These are phyloP conservation scores for Chironomus riparius DNA, from an alignment of 2,888 invertebrate genomes.

Conservation along the genomic window DNA sequence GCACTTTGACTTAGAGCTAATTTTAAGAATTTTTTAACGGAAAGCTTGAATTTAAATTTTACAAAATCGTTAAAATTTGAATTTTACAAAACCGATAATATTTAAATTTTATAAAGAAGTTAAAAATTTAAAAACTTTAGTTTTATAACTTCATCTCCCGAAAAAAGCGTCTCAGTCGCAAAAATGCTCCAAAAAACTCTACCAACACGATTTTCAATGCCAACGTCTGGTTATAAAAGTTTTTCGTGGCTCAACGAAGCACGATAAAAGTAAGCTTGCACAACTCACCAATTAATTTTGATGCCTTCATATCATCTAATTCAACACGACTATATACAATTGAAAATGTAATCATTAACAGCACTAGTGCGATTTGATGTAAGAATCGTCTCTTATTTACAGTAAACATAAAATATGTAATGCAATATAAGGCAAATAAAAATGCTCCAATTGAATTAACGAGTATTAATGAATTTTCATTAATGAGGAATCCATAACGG, in stretches of 20 bases:
- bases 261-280: too few species aligned
- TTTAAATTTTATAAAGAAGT: too few species aligned
- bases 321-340: conserved; percentile 52
- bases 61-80: too few species aligned
- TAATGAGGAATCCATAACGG: conserved; percentile 65
- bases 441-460: conserved; percentile 67
- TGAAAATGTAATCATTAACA: conserved; percentile 46
- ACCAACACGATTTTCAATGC: too few species aligned
- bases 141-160: too few species aligned
- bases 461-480: conserved; percentile 59
- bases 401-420: conserved; percentile 63
- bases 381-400: conserved; percentile 57
- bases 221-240: background rate
- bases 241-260: background rate
- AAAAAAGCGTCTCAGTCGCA: too few species aligned
- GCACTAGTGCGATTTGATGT: conserved; percentile 51
- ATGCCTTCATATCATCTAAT: conserved; percentile 46
- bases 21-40: too few species aligned
- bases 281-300: conserved; percentile 53
- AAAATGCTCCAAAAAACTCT: too few species aligned
- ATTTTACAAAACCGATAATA: too few species aligned
- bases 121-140: too few species aligned
- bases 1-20: too few species aligned
- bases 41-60: too few species aligned
- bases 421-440: conserved; percentile 60